A percentile compares a stretch with the other conserved stretches of the same genome.
These are phyloP conservation scores for Daptonema setosum DNA, from an alignment of 2,888 invertebrate genomes.

Conservation along the genomic window DNA sequence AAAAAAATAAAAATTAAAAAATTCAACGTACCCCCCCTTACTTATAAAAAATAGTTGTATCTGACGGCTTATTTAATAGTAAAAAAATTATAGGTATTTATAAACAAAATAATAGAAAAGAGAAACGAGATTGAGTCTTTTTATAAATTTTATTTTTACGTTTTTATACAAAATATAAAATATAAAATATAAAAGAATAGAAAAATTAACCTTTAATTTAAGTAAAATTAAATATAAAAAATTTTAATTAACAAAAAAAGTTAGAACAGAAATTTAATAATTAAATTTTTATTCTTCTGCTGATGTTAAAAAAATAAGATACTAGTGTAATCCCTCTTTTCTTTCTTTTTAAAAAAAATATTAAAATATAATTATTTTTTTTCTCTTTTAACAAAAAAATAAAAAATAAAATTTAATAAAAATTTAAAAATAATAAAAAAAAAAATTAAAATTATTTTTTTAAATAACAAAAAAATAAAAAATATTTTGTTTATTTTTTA, in stretches of 20 bases:
- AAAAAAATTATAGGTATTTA: too few relatives aligned
- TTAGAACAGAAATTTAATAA: not conserved
- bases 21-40: too few relatives aligned
- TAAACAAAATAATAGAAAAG: too few relatives aligned
- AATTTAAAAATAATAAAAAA: not conserved
- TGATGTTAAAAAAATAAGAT: not conserved
- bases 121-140: too few relatives aligned
- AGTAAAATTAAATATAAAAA: not conserved
- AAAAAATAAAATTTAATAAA: too few relatives aligned
- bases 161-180: too few relatives aligned
- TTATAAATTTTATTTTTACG: too few relatives aligned
- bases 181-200: too few relatives aligned
- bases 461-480: not conserved
- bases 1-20: not conserved
- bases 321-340: not conserved
- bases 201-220: too few relatives aligned
- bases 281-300: not conserved
- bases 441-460: not conserved
- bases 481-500: too few relatives aligned
- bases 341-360: not conserved
- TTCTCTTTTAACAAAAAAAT: not conserved
- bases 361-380: not conserved
- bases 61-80: too few relatives aligned
- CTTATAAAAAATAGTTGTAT: too few relatives aligned
- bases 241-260: not conserved